Base-by-base conservation (phyloP, 2,888 invertebrate genomes). In the Eucera pruinosa region DNA sequence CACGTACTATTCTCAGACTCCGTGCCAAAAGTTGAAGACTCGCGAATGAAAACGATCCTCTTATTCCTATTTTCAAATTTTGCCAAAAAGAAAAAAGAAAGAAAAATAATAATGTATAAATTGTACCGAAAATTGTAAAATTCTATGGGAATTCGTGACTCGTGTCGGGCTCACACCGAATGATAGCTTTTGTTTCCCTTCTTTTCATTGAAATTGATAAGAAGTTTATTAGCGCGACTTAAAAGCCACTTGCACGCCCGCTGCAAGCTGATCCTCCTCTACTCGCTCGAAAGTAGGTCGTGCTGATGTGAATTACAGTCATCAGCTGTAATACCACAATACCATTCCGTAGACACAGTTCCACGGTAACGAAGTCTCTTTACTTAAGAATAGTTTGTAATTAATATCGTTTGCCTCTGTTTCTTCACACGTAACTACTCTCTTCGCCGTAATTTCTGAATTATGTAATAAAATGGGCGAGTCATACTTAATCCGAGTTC, bases 291-390 rank as follows among this genome's bases (percentile, higher is more conserved):
- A 81, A 79, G 66, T 78, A 70, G 79, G 81, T 82, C 78, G 72
- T 50, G 57, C 69, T 70, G 74, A 68, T 66, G 73, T 52, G 86
- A 74, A 74, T 77, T 78, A 76, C 78, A 78, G 80, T 78, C 69
- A 80, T 76, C 78, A 79, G 83, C 61, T 70, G 84, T 72, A 84
- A 78, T 57, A 50, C 68, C 45, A 33, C 68, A 61, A 70, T 65
- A 74, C 81, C 73, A 65, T 81, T 71, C 71, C 66, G 66, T 47
- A 50, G 64, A 72, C 77, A 54, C 57, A 58, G 72, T 41, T 9
- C 48, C 30, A 41, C 45, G 36, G 54, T 67, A 60, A 71, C 66
- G 78, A 67, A 78, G 62, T 55, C 57, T 45, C 54, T 72, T 64
- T 64, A 72, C 60, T 45, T 50, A 50, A 48, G 64, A 58, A 64